Base-by-base conservation (phyloP, 2,113 vertebrate genomes). In the Alexandromys fortis region DNA sequence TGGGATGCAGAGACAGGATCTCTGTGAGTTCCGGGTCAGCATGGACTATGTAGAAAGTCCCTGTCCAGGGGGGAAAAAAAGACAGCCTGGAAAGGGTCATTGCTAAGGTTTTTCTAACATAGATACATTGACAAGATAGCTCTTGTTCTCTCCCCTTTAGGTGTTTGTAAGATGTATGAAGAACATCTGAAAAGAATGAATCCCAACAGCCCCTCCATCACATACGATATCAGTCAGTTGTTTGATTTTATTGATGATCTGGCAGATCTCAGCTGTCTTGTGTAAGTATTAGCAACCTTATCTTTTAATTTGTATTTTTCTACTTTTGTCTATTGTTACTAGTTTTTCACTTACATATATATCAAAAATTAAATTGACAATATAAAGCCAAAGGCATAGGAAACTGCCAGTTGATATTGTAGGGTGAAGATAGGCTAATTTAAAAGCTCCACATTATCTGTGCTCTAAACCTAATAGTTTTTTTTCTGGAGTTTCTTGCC, bases 101-200 rank as follows among this genome's bases (percentile, higher is more conserved):
- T 88, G 47, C 63, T 55, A 2, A 67, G 21, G 30, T 19, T 76
- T 95, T 85, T 86, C 82, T 68, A 77, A 91, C 94, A 28, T 86
- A 77, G 77, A 87, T 73, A 35, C 52, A 26, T 21, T 7, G 61
- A 17, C 24, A 55, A 2, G 49, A 14, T n/a, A 78, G 38, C 76
- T 96, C 7, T 97, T 95, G 89, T 90, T 55, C 90, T 89, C 52
- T 58, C 90, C 68, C 26, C 81, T 98, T 68, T 76, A 99, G 99
- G 99, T 78, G 99, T 99, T 92, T 99, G 99, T 99, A 99, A 99
- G 99, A 99, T 99, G 99, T 99, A 99, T 94, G 99, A 99, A 98
- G 99, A 99, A 87, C 99, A 99, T 98, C 98, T 99, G 98, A 99
- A 99, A 98, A 99, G 99, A 98, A 99, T 99, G 99, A 99, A 99